phyloP scores from a whole-genome alignment of 2,113 vertebrate genomes.

The Oryzias melastigma region DNA sequence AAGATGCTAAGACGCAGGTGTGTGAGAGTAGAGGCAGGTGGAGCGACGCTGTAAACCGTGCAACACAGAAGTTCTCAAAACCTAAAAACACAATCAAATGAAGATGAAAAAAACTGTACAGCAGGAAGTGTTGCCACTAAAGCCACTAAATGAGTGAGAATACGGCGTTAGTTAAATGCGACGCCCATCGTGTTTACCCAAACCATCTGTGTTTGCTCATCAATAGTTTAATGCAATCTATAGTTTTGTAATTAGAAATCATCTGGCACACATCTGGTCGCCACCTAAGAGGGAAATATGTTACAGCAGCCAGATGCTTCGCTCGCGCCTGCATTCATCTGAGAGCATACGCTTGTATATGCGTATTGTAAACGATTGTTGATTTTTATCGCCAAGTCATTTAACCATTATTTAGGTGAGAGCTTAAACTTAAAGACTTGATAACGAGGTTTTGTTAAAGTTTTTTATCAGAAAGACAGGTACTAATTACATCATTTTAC shows the following conservation, averaged over 20 bases:
- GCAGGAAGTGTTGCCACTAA: slow-evolving; percentile 8
- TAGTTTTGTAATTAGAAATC: slow-evolving; percentile 67
- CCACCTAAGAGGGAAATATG: slow-evolving; percentile 64
- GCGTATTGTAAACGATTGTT: slow-evolving; percentile 15
- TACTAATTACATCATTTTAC: too few species aligned
- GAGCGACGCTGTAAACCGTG: too few species aligned
- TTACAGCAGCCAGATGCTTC: slow-evolving; percentile 66
- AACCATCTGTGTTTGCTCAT: slow-evolving; percentile 61
- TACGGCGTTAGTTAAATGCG: slow-evolving; percentile 56
- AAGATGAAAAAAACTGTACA: too few species aligned
- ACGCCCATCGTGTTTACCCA: slow-evolving; percentile 43
- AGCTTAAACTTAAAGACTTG: slow-evolving; percentile 15
- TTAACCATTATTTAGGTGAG: slow-evolving; percentile 19
- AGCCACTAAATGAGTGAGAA: slow-evolving; percentile 30
- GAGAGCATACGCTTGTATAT: slow-evolving; percentile 17
- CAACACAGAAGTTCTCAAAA: too few species aligned
- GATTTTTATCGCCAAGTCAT: slow-evolving; percentile 18
- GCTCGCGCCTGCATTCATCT: not conserved
- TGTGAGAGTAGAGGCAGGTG: not conserved
- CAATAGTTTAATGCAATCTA: slow-evolving; percentile 59
- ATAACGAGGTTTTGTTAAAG: slow-evolving; percentile 40
- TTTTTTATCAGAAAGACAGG: slow-evolving; percentile 30
- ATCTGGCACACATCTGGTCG: slow-evolving; percentile 63
- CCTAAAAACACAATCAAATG: too few species aligned
- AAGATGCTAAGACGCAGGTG: not conserved